Base-by-base conservation (phyloP, 2,113 vertebrate genomes). In the Aythya baeri region DNA sequence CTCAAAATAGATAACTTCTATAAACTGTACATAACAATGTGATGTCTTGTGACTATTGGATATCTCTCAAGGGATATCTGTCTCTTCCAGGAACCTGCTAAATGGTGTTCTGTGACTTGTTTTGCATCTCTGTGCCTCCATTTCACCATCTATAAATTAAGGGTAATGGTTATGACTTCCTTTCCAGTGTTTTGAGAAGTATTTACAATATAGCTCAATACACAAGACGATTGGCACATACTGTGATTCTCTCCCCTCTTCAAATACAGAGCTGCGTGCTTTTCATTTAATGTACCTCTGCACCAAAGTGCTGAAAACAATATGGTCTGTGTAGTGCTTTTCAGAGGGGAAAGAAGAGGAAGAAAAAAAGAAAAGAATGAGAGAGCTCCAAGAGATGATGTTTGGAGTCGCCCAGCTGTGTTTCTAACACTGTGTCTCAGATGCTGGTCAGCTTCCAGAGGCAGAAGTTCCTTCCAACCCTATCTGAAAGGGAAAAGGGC, bases 251-350 rank as follows among this genome's bases (percentile, higher is more conserved):
- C 27, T 49, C 36, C 22, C 13, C 34, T 70, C 61, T 78, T 62
- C 72, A 83, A 34, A 61, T 1, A 2, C 26, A 9, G 5, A 49
- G 31, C 34, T 25, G 6, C 0, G 0, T 65, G 27, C 18, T 78
- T 78, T 74, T 7, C 3, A 21, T 49, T 73, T 82, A 41, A 11
- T 10, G 36, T 54, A 11, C 54, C 49, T 63, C 55, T 63, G 32
- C 36, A 73, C 8, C 66, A 27, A 59, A 27, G 3, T 13, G 17
- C 29, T 34, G 31, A 55, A 65, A n/a, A 63, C 25, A 67, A 26
- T 27, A n/a, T 17, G 17, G 31, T 43, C 38, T 77, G 17, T 34
- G 59, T 41, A 12, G 29, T 68, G 57, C 3, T 63, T 41, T 78
- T 58, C 29, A 70, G 44, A 71, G 9, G 21, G 22, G 18, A 58